Percentiles rank a stretch among this genome's conserved stretches.
phyloP scores from a whole-genome alignment of 2,888 invertebrate species.

The Spatulosminthurus flaviceps region DNA sequence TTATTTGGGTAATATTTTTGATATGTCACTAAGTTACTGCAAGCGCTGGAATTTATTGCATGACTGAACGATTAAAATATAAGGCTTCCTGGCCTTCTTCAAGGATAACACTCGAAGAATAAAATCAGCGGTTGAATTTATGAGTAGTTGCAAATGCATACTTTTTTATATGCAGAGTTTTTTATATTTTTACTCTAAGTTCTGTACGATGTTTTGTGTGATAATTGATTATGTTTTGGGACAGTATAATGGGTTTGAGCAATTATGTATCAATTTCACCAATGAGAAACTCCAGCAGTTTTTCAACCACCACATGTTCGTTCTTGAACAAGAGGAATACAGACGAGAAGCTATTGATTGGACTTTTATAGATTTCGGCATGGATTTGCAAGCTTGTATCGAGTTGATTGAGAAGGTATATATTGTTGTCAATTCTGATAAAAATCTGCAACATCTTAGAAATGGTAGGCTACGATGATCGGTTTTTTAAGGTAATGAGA shows the following conservation, averaged over 20 bases:
- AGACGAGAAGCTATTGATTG: conserved; percentile 96
- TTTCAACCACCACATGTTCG: conserved; percentile 99
- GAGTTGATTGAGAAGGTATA: conserved; percentile 89
- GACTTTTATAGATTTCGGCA: conserved; percentile 93
- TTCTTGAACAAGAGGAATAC: conserved; percentile 99
- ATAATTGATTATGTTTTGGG: conserved; percentile 9
- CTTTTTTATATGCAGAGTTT: not conserved
- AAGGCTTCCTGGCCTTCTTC: too few relatives aligned
- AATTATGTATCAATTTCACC: conserved; percentile 99
- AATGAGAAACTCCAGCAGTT: conserved; percentile 99
- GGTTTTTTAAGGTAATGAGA: too few relatives aligned
- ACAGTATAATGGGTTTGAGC: conserved; percentile 98
- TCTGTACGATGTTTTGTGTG: conserved; percentile 7
- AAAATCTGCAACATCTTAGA: too few relatives aligned
- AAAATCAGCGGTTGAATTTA: too few relatives aligned
- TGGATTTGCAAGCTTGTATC: conserved; percentile 91
- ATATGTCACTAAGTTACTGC: too few relatives aligned
- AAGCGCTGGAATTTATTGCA: too few relatives aligned
- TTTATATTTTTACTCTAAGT: too few relatives aligned
- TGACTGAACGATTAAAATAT: too few relatives aligned
- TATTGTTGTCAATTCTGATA: not conserved
- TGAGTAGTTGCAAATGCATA: not conserved
- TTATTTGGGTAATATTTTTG: too few relatives aligned
- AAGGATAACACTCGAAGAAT: too few relatives aligned
- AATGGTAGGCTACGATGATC: too few relatives aligned